Conservation (phyloP, 2,888 invertebrate species). For the Clitarchus hookeri region DNA sequence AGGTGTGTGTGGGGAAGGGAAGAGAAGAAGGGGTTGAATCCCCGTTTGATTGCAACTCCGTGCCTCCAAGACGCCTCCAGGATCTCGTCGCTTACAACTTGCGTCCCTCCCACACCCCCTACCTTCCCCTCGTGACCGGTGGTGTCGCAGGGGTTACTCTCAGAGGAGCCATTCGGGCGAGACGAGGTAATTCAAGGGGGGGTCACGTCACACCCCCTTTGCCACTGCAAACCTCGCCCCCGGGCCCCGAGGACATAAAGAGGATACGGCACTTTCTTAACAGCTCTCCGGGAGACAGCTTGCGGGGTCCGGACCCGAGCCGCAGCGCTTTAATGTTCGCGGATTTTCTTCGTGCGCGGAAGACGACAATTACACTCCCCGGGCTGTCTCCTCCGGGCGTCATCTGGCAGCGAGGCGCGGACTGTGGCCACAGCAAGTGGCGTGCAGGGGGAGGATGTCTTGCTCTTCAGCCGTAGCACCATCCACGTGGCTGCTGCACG, state of each 20-base stretch:
- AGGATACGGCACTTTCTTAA: constrained; percentile 3
- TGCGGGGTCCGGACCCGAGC: neutral
- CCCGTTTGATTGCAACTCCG: constrained; percentile 26
- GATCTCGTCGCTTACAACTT: neutral
- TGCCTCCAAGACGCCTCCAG: neutral
- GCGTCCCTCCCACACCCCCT: neutral
- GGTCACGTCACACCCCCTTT: constrained; percentile 30
- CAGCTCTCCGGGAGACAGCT: constrained; percentile 1
- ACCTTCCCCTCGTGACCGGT: constrained; percentile 22
- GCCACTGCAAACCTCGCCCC: neutral
- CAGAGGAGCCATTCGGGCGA: too few relatives aligned
- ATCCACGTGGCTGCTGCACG: too few relatives aligned
- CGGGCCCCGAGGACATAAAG: neutral
- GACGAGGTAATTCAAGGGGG: neutral
- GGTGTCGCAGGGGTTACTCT: too few relatives aligned
- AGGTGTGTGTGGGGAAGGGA: too few relatives aligned
- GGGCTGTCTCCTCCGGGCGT: too few relatives aligned
- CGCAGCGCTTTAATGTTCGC: neutral
- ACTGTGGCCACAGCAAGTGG: too few relatives aligned
- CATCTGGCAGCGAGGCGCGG: too few relatives aligned
- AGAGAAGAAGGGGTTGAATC: neutral
- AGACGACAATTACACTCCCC: too few relatives aligned
- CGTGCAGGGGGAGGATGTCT: too few relatives aligned
- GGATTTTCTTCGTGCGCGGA: too few relatives aligned
- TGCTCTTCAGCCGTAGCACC: too few relatives aligned